phyloP scores from a whole-genome alignment of 2,797 vertebrate species.

The Lacerta viridis region DNA sequence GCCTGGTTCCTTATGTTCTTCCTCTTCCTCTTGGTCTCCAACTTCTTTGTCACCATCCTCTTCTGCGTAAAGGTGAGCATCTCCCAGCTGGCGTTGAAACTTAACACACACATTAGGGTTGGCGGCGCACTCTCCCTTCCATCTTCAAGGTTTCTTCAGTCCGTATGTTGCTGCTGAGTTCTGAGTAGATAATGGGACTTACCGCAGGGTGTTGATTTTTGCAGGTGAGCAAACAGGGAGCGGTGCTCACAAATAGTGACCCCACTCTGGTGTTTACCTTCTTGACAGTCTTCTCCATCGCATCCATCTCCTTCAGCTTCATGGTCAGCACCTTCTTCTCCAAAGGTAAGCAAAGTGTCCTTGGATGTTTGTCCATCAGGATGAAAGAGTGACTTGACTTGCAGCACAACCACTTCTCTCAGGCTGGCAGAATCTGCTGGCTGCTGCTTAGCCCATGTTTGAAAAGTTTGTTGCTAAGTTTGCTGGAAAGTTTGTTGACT shows the following conservation, averaged over 20 bases:
- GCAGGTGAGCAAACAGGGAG: constrained; percentile 91
- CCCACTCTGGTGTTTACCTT: constrained; percentile 93
- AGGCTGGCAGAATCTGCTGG: not conserved
- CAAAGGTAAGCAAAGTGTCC: constrained; percentile 80
- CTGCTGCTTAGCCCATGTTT: not conserved
- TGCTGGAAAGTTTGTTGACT: not conserved
- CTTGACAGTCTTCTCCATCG: constrained; percentile 87
- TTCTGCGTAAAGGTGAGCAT: constrained; percentile 90
- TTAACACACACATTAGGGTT: not conserved
- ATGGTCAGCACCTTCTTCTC: constrained; percentile 99
- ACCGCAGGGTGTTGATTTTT: not conserved
- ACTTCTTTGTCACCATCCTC: constrained; percentile 92
- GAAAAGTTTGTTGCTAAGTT: not conserved
- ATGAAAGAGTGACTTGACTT: not conserved
- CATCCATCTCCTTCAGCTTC: constrained; percentile 97
- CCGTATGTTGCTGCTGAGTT: no score
- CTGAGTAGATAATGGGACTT: no score
- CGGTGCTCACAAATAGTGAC: constrained; percentile 92
- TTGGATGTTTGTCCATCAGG: not conserved
- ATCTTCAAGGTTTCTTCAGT: not conserved
- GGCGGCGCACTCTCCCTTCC: not conserved
- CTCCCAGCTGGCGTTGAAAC: not conserved
- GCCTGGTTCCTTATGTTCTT: constrained; percentile 98
- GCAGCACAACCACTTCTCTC: no score
- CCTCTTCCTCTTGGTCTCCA: constrained; percentile 89